Conservation (phyloP, 2,888 invertebrate species). For the Diaphora mendica region DNA sequence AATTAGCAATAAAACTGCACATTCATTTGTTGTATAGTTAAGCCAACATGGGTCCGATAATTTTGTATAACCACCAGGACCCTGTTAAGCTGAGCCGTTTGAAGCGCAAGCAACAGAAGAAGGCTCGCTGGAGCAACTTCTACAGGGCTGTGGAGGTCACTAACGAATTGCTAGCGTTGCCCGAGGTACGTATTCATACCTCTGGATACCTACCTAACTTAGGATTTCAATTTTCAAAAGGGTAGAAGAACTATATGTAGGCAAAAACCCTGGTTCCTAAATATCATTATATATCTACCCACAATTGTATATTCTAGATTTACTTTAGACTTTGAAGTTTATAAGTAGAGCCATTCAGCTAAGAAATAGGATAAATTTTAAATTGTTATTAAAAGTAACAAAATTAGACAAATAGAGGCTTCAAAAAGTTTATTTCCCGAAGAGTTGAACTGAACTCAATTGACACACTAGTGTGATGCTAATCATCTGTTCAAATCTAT, state of each 20-base stretch:
- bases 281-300: not conserved
- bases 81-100: conserved; percentile 74
- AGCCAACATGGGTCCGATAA: conserved; percentile 8
- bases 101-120: conserved; percentile 79
- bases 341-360: not conserved
- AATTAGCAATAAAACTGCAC: not conserved
- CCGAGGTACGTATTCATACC: conserved; percentile 61
- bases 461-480: conserved; percentile 2
- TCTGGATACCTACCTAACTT: conserved; percentile 4
- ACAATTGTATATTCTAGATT: not conserved
- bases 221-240: not conserved
- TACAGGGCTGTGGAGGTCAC: conserved; percentile 76
- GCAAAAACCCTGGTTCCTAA: not conserved
- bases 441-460: not conserved
- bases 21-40: not conserved
- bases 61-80: conserved; percentile 59
- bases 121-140: conserved; percentile 82
- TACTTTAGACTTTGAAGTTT: not conserved
- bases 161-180: conserved; percentile 74
- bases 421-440: not conserved
- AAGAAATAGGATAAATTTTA: not conserved
- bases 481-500: conserved; percentile 4
- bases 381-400: not conserved
- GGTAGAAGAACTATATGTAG: not conserved
- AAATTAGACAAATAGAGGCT: not conserved